Evolutionary conservation across 2,113 vertebrate species (phyloP), one percentile per base, ranked within the genome.

Genomic region (Chaetorhynchus papuensis): DNA sequence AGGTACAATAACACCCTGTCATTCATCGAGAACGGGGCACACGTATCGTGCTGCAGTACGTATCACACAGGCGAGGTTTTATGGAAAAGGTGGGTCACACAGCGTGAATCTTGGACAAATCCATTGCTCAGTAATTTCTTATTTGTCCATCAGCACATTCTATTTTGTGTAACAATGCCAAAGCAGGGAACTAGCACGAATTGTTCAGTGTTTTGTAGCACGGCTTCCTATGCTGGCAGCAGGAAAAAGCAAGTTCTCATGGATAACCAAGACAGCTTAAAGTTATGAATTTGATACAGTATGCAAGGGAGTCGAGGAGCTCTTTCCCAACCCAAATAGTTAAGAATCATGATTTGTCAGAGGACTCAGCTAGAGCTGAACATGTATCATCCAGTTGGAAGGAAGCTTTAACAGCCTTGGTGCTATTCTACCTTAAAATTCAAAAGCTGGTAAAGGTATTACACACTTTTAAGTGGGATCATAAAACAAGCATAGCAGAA

Each of bases 31-130:
- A 61, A 31, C 0, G 4, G n/a, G 64, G 41, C 39, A 31, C 68
- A 41, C 0, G 0, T 5, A 23, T 9, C 0, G 1, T 15, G 37
- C 78, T 75, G 53, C 61, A 72, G 20, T 2, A 26, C 6, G 3
- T 6, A n/a, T n/a, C 50, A 20, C 4, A 18, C 3, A 2, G 7
- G 28, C 24, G 49, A 57, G 11, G 31, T 21, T 64, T 70, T 44
- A 64, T 2, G 1, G 10, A 60, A 47, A 78, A 27, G 42, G 22
- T 19, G 20, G 59, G 17, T 23, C 16, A 12, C 6, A 5, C 12
- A 19, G n/a, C 0, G 6, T 33, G 39, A 15, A 35, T 56, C 24
- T 14, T 28, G 15, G 37, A 87, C 53, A 90, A 90, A 68, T 26
- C n/a, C 7, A 30, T 15, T 24, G 10, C 11, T 56, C 15, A 23